Evolutionary conservation across 2,797 vertebrate genomes (phyloP), one percentile per base, ranked within the genome.

Genomic region (Ambastaia sidthimunki): DNA sequence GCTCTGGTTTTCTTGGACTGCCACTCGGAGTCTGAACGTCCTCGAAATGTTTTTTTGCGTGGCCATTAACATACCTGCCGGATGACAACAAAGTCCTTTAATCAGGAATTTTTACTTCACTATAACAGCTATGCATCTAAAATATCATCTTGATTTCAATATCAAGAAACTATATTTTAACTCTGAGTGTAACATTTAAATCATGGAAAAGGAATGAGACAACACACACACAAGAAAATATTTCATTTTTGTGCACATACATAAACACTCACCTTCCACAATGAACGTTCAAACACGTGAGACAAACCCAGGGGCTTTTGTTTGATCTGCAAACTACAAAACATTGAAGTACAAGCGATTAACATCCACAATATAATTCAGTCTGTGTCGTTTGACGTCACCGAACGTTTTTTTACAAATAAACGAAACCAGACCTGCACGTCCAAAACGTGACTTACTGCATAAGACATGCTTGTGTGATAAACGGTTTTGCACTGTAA

Each of bases 41-140:
- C 90, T 99, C 98, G 52, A 96, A 99, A 93, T 99, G 98, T 87
- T 98, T 98, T 93, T 99, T 98, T 79, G 98, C 98, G 86, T 99
- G 98, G 75, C 97, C 98, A 81, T 97, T 99, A 79, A 99, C 98
- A 72, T 99, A 99, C 86, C 98, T 99, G 85, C n/a, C 37, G 0
- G 63, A 25, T 60, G 9, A 78, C 0, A 82, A 18, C 65, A 37
- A 16, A 50, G 28, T 13, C 23, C 12, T 48, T 66, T 18, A 11
- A 44, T 37, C 9, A 37, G 1, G 3, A 18, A 52, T 52, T 9
- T 57, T 19, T 21, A 2, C 16, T 34, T n/a, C 18, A 50, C 48
- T n/a, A 28, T 28, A 52, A 11, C 28, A n/a, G 10, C 13, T 37
- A 0, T 19, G 31, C 11, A 57, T 7, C 16, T 69, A 19, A 31